Evolutionary conservation across 2,113 vertebrate genomes (phyloP), one percentile per base, ranked within the genome.

Genomic region (Thryonomys swinderianus): DNA sequence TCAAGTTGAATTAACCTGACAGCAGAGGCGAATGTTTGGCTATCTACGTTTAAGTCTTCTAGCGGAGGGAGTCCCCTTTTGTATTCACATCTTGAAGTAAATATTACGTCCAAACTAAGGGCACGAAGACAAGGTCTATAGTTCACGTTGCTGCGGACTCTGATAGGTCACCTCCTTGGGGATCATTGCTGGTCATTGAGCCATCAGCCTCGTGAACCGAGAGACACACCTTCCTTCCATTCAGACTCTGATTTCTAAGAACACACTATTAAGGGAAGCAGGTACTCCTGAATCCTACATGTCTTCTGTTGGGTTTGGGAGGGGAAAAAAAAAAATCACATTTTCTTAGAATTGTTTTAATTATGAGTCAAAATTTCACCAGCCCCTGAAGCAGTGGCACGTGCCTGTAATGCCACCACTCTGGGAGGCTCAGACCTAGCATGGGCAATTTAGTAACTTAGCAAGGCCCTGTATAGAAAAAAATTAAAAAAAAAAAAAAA

Each of bases 201-300:
- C 81, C 4, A 1, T 25, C 11, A 2, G 21, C 4, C 16, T 9
- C 8, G 0, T 1, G n/a, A 1, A 57, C 79, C 30, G 11, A 32
- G 51, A 87, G 51, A 9, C 3, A 5, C 8, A 0, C 21, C 64
- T 88, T 45, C 21, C 64, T 88, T 45, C 30, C 27, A 32, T 57
- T 45, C 30, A 11, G 23, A 21, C 13, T 32, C 20, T 2, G 53
- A n/a, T n/a, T 82, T 18, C 32, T 37, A 66, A 78, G 85, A 53
- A 51, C 11, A 48, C 57, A n/a, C 12, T 66, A 25, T 83, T 25
- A 37, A 71, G 7, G 40, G 61, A 90, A 74, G 10, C 13, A 9
- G 5, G 20, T 25, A 2, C 18, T 32, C 30, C 20, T 10, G 11
- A 90, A 51, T 59, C 27, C 30, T 13, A n/a, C 7, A 0, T 17